Base-by-base conservation (phyloP, 2,113 vertebrate species). In the Tretioscincus oriximinensis region DNA sequence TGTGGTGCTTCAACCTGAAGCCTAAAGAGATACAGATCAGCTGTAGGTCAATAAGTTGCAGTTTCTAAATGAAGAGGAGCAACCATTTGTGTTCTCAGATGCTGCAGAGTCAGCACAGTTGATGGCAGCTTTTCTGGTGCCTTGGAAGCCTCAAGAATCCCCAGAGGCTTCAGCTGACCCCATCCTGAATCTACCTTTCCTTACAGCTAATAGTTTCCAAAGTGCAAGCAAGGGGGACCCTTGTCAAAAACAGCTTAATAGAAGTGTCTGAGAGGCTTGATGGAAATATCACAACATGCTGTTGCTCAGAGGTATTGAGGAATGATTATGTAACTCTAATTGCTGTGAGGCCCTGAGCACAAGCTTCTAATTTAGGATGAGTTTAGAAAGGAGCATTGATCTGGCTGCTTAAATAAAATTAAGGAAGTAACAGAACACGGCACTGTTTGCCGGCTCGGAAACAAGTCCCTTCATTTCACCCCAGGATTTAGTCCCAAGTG, bases 151-250 rank as follows among this genome's bases (percentile, higher is more conserved):
- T 21, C 24, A 60, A 14, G 9, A 54, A 28, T 28, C 47, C 24
- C 45, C 21, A 20, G 54, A 11, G 54, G 11, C 65, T 26, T n/a
- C 14, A 6, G 21, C 26, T 61, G 54, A 28, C 2, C 24, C 29
- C 31, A n/a, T 58, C 9, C 28, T 14, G 11, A 61, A 60, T 60
- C 65, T 24, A 70, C 29, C 51, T 70, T 70, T 67, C 35, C 31
- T 78, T 45, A 60, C n/a, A 7, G 67, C 77, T 79, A 41, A 79
- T 14, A 79, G 65, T 79, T 79, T 79, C 77, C 77, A 79, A 71
- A 26, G 31, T 58, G n/a, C 67, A 71, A 45, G 67, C 26, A 45
- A 24, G 77, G 77, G 47, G 67, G 67, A 79, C 77, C 54, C 51
- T 47, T 71, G 51, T n/a, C 35, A 4, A 79, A 60, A 79, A 60